These are phyloP conservation scores for Lanius collurio DNA, from an alignment of 2,113 vertebrate genomes.

Conservation along the genomic window DNA sequence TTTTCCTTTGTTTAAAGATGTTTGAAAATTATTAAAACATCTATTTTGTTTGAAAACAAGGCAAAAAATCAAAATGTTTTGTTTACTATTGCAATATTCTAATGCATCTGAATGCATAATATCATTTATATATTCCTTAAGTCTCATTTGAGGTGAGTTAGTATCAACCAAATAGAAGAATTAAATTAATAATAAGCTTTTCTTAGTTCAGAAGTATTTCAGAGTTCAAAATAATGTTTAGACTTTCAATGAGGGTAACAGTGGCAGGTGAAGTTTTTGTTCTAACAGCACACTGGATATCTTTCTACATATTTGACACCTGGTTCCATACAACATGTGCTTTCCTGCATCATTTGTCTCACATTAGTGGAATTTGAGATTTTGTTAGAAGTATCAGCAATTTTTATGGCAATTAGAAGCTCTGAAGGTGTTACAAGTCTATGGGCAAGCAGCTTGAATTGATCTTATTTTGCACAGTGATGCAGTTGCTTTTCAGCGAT, in stretches of 20 bases:
- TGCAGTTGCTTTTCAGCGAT: conserved; percentile 19
- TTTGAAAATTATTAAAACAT: not conserved
- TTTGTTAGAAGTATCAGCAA: not conserved
- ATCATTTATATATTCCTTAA: not conserved
- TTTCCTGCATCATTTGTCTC: not conserved
- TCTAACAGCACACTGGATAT: not conserved
- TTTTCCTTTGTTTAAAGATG: not conserved
- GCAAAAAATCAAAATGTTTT: not conserved
- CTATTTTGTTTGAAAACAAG: not conserved
- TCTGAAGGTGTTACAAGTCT: not conserved
- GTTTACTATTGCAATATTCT: not conserved
- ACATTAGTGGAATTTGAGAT: not conserved
- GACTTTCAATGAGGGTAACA: not conserved
- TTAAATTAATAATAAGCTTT: not conserved
- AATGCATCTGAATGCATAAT: not conserved
- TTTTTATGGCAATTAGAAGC: conserved; percentile 5
- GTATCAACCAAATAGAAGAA: not conserved
- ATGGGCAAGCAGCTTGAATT: not conserved
- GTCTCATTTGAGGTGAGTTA: not conserved
- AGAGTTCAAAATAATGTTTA: not conserved
- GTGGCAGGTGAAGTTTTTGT: not conserved
- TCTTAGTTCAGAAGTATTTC: not conserved
- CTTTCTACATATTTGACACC: not conserved
- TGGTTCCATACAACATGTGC: not conserved
- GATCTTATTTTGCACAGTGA: not conserved